A percentile compares a stretch with the other conserved stretches of the same genome.
phyloP scores from a whole-genome alignment of 1,140 invertebrate species.

The Brachionus calyciflorus region DNA sequence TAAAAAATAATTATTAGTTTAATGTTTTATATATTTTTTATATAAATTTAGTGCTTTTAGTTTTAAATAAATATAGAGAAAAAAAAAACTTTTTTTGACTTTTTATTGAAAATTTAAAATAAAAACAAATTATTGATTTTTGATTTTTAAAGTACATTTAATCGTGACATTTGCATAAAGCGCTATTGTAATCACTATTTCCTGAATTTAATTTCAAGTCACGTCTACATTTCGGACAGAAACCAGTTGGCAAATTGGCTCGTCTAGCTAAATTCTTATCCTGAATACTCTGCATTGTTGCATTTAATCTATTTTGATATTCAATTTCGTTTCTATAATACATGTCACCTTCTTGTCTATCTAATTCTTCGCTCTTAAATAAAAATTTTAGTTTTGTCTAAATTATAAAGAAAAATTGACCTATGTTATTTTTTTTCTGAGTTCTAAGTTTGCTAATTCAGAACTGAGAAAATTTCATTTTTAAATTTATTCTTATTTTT shows the following conservation, averaged over 20 bases:
- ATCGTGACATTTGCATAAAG: slow-evolving; percentile 6
- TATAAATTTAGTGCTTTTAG: not conserved
- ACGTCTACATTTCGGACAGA: slow-evolving; percentile 4
- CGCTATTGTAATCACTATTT: slow-evolving; percentile 27
- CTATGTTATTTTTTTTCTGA: no score
- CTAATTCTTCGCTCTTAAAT: not conserved
- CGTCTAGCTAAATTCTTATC: slow-evolving; percentile 8
- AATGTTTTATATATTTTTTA: not conserved
- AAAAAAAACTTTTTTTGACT: no score
- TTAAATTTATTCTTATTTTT: no score
- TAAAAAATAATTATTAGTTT: slow-evolving; percentile 7
- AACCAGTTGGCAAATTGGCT: slow-evolving; percentile 11
- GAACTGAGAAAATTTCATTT: no score
- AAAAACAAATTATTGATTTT: no score
- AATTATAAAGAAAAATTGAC: no score
- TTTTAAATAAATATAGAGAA: not conserved
- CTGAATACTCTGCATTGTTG: slow-evolving; percentile 1
- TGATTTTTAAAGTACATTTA: not conserved
- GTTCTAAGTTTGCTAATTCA: no score
- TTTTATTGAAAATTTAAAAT: no score
- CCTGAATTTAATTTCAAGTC: slow-evolving; percentile 19
- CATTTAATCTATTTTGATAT: slow-evolving; percentile 25
- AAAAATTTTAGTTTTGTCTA: no score
- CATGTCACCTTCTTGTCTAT: not conserved
- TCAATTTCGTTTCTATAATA: slow-evolving; percentile 2